Evolutionary conservation across 2,113 vertebrate species (phyloP).

Genomic region (Butorides virescens): DNA sequence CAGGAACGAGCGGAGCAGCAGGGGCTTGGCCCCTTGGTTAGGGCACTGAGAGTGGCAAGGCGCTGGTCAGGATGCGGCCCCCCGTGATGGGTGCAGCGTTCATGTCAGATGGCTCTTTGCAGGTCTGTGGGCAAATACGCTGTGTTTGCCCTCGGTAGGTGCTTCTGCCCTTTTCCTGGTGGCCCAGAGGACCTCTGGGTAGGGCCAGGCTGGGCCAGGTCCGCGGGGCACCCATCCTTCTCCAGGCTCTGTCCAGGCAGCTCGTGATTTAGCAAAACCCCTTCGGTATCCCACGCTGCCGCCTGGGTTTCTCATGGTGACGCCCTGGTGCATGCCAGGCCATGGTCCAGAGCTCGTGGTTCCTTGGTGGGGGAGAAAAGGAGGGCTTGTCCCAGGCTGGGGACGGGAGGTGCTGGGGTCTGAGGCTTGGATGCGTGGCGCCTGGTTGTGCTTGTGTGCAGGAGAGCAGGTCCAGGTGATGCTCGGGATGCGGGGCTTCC

Average conservation of each 20-base stretch:
- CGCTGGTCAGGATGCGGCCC: neutral
- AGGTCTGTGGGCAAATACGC: neutral
- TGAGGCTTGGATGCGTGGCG: neutral
- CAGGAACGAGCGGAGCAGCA: rapidly evolving
- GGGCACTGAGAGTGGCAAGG: neutral
- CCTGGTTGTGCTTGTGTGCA: neutral
- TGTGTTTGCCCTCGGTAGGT: neutral
- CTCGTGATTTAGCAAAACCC: neutral
- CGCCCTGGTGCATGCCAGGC: neutral
- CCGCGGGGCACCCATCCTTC: rapidly evolving
- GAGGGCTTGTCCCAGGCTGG: neutral
- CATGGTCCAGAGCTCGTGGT: rapidly evolving
- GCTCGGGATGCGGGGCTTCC: neutral
- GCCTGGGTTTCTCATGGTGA: neutral
- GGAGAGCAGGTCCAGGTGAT: neutral
- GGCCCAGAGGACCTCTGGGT: neutral
- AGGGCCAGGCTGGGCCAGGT: neutral
- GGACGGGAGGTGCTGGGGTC: rapidly evolving
- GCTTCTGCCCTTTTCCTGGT: neutral
- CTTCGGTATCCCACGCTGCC: neutral
- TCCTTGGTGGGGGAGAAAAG: neutral
- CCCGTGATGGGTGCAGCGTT: rapidly evolving
- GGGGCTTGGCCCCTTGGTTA: neutral
- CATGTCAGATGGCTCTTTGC: neutral
- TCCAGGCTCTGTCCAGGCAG: neutral